Percentiles rank a stretch among this genome's conserved stretches.
phyloP scores from a whole-genome alignment of 2,888 invertebrate genomes.

The Artemia sinica region DNA sequence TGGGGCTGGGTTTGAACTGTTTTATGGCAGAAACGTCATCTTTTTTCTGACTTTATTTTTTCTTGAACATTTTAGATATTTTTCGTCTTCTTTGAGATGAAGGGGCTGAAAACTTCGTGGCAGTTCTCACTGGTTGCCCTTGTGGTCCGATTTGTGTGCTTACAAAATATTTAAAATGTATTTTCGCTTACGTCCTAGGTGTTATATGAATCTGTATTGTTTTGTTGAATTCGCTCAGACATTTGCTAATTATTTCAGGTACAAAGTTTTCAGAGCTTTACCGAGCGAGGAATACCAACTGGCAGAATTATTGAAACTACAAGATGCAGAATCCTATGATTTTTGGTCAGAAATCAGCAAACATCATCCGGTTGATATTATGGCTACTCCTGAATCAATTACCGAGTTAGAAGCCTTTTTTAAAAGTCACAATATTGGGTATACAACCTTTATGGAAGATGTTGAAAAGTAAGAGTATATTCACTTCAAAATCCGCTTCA shows the following conservation, averaged over 20 bases:
- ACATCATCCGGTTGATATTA: conserved; percentile 24
- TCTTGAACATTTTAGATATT: no score
- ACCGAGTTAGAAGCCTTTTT: conserved; percentile 22
- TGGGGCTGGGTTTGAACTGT: no score
- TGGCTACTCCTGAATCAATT: conserved; percentile 23
- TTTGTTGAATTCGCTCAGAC: no score
- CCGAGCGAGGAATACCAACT: neutral
- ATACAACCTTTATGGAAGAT: conserved; percentile 24
- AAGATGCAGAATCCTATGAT: conserved; percentile 24
- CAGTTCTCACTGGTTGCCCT: no score
- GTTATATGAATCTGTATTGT: no score
- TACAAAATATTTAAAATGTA: no score
- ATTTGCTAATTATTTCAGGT: neutral
- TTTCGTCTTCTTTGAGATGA: no score
- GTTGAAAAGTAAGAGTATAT: conserved; percentile 24
- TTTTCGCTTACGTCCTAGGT: no score
- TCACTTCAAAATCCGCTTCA: neutral
- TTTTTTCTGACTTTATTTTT: no score
- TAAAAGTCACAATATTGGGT: conserved; percentile 21
- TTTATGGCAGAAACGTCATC: no score
- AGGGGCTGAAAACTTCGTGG: no score
- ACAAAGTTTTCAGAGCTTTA: conserved; percentile 4
- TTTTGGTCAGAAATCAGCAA: conserved; percentile 26
- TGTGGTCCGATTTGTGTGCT: no score
- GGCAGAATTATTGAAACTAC: conserved; percentile 18